Conservation (phyloP, 2,113 vertebrate species). For the Leptodactylus fuscus region DNA sequence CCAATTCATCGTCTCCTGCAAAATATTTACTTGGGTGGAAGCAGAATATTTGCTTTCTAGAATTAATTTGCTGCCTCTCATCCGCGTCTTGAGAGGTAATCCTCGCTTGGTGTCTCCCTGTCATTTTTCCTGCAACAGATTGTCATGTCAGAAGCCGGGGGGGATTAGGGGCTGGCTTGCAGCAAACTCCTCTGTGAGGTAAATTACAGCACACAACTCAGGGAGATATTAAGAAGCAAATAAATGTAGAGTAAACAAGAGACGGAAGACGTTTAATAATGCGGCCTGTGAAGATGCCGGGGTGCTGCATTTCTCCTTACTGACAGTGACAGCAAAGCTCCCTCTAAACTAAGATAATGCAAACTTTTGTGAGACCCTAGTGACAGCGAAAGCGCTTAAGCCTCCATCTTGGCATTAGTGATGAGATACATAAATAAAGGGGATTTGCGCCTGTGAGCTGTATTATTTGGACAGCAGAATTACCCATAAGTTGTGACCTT, state of each 20-base stretch:
- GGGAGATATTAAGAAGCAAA: conserved; percentile 29
- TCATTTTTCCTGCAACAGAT: conserved; percentile 49
- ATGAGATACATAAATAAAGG: conserved; percentile 21
- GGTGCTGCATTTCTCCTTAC: background rate
- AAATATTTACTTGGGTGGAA: conserved; percentile 44
- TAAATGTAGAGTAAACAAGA: conserved; percentile 14
- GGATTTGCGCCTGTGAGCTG: conserved; percentile 17
- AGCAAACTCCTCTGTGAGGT: conserved; percentile 26
- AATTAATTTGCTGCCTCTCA: conserved; percentile 51
- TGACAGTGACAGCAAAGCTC: background rate
- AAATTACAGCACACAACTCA: background rate
- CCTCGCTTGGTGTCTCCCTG: conserved; percentile 33
- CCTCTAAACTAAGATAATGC: conserved; percentile 16
- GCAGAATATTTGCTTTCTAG: conserved; percentile 52
- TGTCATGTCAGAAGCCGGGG: conserved; percentile 45
- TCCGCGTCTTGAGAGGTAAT: conserved; percentile 38
- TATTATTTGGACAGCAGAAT: conserved; percentile 30
- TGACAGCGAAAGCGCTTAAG: conserved; percentile 21
- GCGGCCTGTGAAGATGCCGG: background rate
- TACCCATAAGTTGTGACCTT: conserved; percentile 25
- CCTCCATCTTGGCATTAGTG: background rate
- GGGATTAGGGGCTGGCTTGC: conserved; percentile 25
- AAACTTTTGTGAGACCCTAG: background rate
- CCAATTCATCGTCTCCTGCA: background rate
- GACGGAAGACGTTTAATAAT: background rate